Base-by-base conservation (phyloP, 2,797 vertebrate species). In the Phataginus tricuspis region DNA sequence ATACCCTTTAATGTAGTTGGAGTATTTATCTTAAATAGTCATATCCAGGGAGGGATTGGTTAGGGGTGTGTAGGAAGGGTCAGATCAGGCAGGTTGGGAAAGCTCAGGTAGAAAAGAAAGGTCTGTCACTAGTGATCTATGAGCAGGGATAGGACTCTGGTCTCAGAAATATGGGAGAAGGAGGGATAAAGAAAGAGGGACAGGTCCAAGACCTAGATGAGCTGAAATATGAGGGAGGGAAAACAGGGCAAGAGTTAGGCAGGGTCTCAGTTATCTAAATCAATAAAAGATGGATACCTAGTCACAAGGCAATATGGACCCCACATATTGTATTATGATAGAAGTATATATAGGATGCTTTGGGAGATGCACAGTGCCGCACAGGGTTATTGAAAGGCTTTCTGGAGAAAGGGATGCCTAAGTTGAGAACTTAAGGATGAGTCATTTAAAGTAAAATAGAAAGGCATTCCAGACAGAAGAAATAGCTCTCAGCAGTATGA, bases 391-490 rank as follows among this genome's bases (percentile, higher is more conserved):
- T 78, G 39, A 59, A 77, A 89, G 42, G 7, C 23, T 78, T 89
- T 61, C 21, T 91, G 13, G 59, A 95, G 42, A 86, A 90, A 66
- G 18, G 64, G n/a, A 55, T 89, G 42, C 39, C 23, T 37, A 61
- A 80, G 14, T 61, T 90, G 72, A 85, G 68, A 92, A 92, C 14
- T 64, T 82, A 75, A 77, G 25, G 11, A 42, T 78, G 42, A 45
- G 49, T 83, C n/a, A 74, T 42, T 93, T 71, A 92, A 93, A 68
- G 34, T 85, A 66, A 93, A 71, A 53, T 37, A 68, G 66, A 79
- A 94, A 19, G 39, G 19, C 45, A 37, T 55, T 79, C 27, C 69
- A 57, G 63, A 77, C 55, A 49, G 68, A 86, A 82, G 9, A 87
- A 77, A 34, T 82, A 68, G 1, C 27, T 78, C 14, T 64, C 42